These are phyloP conservation scores for Phalacrocorax aristotelis DNA, from an alignment of 2,113 vertebrate genomes.

Conservation along the genomic window DNA sequence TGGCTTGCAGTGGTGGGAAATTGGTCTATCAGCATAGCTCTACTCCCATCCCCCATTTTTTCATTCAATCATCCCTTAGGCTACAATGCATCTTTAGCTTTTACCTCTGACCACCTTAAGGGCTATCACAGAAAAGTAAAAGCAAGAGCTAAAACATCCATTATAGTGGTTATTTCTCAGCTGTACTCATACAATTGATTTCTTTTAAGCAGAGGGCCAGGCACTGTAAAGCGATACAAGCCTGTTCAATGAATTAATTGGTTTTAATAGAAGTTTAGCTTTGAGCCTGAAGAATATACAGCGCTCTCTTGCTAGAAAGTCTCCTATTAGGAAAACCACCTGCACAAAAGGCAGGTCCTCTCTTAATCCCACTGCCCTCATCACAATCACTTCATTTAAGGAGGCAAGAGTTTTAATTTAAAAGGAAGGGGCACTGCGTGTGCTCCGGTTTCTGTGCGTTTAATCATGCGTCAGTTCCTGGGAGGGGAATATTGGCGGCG, in stretches of 20 bases:
- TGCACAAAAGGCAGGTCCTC: constrained; percentile 31
- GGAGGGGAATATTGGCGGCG: background rate
- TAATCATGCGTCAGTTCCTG: background rate
- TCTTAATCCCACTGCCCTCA: constrained; percentile 34
- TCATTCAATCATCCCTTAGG: constrained; percentile 97
- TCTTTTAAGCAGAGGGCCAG: constrained; percentile 86
- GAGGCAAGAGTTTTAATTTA: constrained; percentile 27
- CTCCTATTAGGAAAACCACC: constrained; percentile 36
- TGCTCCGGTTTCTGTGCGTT: background rate
- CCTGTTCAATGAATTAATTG: constrained; percentile 74
- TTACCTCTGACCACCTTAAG: constrained; percentile 95
- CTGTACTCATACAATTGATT: constrained; percentile 89
- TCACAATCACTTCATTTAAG: constrained; percentile 32
- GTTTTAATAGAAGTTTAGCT: constrained; percentile 74
- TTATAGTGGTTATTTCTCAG: constrained; percentile 90
- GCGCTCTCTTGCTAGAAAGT: constrained; percentile 29
- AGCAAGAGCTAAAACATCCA: constrained; percentile 86
- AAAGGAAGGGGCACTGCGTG: background rate
- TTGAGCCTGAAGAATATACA: constrained; percentile 48
- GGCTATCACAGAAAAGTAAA: constrained; percentile 86
- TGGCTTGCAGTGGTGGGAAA: constrained; percentile 95
- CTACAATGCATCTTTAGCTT: constrained; percentile 98
- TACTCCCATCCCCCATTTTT: constrained; percentile 83
- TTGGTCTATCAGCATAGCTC: constrained; percentile 93
- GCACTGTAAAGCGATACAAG: constrained; percentile 83